A percentile compares a stretch with the other conserved stretches of the same genome.
These are phyloP conservation scores for Troides helena DNA, from an alignment of 2,888 invertebrate genomes.

Conservation along the genomic window DNA sequence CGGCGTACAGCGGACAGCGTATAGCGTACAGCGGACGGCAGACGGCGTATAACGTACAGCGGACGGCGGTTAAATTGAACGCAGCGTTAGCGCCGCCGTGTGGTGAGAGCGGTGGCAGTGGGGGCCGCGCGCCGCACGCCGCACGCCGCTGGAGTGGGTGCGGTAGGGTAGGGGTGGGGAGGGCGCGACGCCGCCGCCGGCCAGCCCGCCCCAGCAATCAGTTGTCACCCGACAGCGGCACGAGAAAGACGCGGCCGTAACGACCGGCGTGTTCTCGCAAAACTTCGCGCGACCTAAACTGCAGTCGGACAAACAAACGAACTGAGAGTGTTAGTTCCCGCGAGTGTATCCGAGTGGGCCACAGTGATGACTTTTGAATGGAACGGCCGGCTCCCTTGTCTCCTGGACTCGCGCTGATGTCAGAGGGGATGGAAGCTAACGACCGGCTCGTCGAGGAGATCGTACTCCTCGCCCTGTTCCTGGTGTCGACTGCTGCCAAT, in stretches of 20 bases:
- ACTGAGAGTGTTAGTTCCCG: slow-evolving; percentile 69
- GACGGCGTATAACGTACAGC: background rate
- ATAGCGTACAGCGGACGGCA: slow-evolving; percentile 2
- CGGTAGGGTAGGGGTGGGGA: slow-evolving; percentile 38
- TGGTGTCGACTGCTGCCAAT: slow-evolving; percentile 86
- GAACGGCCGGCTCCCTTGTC: slow-evolving; percentile 63
- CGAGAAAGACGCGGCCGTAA: slow-evolving; percentile 75
- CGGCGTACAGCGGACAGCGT: no score
- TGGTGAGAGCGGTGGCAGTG: slow-evolving; percentile 26
- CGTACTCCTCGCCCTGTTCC: slow-evolving; percentile 76
- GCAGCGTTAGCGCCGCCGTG: slow-evolving; percentile 18
- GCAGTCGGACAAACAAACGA: slow-evolving; percentile 54
- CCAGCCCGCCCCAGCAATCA: slow-evolving; percentile 37
- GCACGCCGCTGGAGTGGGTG: no score
- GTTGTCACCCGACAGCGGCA: slow-evolving; percentile 70
- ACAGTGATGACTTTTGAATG: slow-evolving; percentile 73
- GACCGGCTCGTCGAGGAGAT: slow-evolving; percentile 74
- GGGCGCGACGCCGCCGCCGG: slow-evolving; percentile 28
- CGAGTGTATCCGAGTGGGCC: slow-evolving; percentile 54
- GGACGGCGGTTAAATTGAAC: slow-evolving; percentile 15
- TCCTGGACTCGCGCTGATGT: slow-evolving; percentile 74
- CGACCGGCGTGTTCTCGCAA: slow-evolving; percentile 71
- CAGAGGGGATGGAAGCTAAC: slow-evolving; percentile 73
- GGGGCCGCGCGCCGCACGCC: no score
- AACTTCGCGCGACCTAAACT: slow-evolving; percentile 76